These are phyloP conservation scores for Xiphophorus birchmanni DNA, from an alignment of 2,797 vertebrate genomes.

Conservation along the genomic window DNA sequence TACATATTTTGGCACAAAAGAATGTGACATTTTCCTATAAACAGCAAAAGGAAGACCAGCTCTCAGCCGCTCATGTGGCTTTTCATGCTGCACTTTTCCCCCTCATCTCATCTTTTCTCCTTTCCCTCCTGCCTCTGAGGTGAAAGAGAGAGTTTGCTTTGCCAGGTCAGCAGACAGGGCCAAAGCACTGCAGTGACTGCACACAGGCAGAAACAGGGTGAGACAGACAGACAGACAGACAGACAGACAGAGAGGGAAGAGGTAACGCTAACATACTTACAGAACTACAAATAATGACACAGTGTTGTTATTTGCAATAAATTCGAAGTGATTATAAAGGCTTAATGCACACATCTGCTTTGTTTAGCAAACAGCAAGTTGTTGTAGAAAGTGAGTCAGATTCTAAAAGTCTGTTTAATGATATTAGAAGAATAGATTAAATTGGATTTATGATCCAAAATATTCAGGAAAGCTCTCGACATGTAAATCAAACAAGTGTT, in stretches of 20 bases:
- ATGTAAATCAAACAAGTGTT: not conserved
- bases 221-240: conserved; percentile 12
- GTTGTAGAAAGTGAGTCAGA: not conserved
- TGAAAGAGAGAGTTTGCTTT: conserved; percentile 72
- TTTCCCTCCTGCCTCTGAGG: conserved; percentile 36
- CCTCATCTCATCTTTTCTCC: conserved; percentile 5
- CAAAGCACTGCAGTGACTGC: conserved; percentile 69
- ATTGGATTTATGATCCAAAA: not conserved
- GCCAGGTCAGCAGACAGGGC: conserved; percentile 80
- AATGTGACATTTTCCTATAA: not conserved
- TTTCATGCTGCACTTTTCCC: not conserved
- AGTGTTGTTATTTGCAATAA: conserved; percentile 37
- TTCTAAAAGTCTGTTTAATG: not conserved
- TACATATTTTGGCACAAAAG: not conserved
- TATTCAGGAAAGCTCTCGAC: not conserved
- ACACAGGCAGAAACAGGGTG: conserved; percentile 30
- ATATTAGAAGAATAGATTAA: not conserved
- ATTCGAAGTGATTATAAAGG: not conserved
- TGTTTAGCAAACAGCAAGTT: conserved; percentile 10
- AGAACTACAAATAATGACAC: conserved; percentile 44
- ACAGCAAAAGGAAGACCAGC: not conserved
- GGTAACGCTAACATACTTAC: conserved; percentile 36
- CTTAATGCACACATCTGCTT: not conserved
- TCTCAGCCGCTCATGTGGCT: not conserved
- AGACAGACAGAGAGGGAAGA: conserved; percentile 7